Base-by-base conservation (phyloP, 2,888 invertebrate genomes). In the Troides aeacus region DNA sequence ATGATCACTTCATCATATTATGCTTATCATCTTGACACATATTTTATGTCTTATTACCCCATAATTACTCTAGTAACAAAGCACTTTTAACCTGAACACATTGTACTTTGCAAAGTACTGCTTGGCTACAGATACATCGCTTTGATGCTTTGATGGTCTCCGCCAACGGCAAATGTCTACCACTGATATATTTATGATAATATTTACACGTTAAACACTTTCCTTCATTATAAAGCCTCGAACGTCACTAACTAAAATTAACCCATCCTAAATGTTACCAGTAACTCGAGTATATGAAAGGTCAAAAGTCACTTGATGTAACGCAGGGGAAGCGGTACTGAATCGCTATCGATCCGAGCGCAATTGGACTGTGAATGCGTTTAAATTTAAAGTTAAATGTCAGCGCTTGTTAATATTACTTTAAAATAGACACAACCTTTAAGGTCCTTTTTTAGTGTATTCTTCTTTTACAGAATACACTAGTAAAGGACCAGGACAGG, bases 341-440 rank as follows among this genome's bases (percentile, higher is more conserved):
- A 56, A 56, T n/a, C 50, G 39, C 56, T 36, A 65, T 69, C 69
- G 69, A 69, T 69, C 61, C 23, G n/a, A 10, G 62, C 69, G 69
- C 64, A 69, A 65, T 62, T 46, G 58, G 62, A 65, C 30, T 65
- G 58, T 58, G 23, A 65, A 46, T n/a, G 57, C 36, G 64, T 65
- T 69, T 18, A 57, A 65, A 69, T 56, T 64, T 56, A 56, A 39
- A 36, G 50, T 7, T 60, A 69, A 61, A 64, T 64, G 64, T 64
- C 57, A 64, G 30, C 24, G 56, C 42, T 64, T 59, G 64, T 64
- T 58, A 58, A 24, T 58, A 23, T 58, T 58, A 58, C 23, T 58
- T 58, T 15, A 24, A 15, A 24, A 12, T 23, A n/a, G 57, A 24
- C 1, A 58, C 7, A n/a, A 53, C 53, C 53, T 53, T 53, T 53